Base-by-base conservation (phyloP, 2,888 invertebrate species). In the Oegoconia quadripuncta region DNA sequence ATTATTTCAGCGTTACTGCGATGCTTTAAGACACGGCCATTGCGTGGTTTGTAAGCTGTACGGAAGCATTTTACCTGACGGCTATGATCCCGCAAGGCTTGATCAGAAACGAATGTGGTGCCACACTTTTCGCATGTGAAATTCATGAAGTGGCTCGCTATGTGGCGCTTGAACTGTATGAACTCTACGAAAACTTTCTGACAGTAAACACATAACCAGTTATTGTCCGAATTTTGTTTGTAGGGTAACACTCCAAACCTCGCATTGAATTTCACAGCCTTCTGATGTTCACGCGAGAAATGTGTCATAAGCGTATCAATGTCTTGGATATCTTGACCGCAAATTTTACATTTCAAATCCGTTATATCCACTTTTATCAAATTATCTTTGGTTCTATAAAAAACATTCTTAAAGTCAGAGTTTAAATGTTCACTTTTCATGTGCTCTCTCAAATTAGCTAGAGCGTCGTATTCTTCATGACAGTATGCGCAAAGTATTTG, bases 401-500 rank as follows among this genome's bases (percentile, higher is more conserved):
- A 83, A 2, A 81, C 80, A 41, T 81, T 82, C 55, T 73, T 78
- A 33, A 74, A 75, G 48, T 83, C 80, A 0, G 79, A 71, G 37
- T 73, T 64, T 0, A 63, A 37, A 32, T 87, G 87, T 40, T 77
- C 75, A 0, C 55, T 55, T 55, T 65, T 69, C 74, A 80, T 79
- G 37, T 87, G 87, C 26, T 60, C 62, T 41, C 81, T 64, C 8
- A 87, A 60, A 34, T 71, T 68, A 0, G 67, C 45, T 3, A 86
- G 52, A 2, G 70, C 60, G 29, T 71, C 74, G 46, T 64, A 80
- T 43, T 79, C 77, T 8, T 78, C 78, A 41, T 78, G 81, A 35
- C 87, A 87, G 47, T 78, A 81, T 0, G 79, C 74, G 50, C 87
- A 87, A 3, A 81, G 61, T 39, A 87, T 83, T 55, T 80, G 82